These are phyloP conservation scores for Axis porcinus DNA, from an alignment of 2,113 vertebrate species.

Conservation along the genomic window DNA sequence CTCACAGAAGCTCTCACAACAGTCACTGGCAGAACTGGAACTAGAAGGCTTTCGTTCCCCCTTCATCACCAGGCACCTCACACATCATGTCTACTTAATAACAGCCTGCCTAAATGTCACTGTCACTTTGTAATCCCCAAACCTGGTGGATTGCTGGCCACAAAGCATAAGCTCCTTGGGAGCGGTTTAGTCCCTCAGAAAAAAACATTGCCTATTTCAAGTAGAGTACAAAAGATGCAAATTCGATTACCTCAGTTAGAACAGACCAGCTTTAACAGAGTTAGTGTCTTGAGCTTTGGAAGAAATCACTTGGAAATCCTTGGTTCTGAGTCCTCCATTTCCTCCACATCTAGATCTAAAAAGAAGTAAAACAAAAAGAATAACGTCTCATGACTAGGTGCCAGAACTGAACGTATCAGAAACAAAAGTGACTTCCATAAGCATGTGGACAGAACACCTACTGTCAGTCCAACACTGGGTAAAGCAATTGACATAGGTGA, in stretches of 20 bases:
- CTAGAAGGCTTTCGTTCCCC: background rate
- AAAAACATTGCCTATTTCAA: slow-evolving; percentile 20
- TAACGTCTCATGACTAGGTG: background rate
- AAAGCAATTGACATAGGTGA: background rate
- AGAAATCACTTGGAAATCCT: slow-evolving; percentile 65
- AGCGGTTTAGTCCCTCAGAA: background rate
- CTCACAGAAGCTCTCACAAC: background rate
- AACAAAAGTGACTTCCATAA: background rate
- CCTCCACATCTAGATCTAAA: slow-evolving; percentile 53
- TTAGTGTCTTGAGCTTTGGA: slow-evolving; percentile 6
- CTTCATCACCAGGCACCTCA: background rate
- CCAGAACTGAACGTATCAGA: background rate
- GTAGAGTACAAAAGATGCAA: background rate
- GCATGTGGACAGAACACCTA: background rate
- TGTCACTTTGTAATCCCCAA: slow-evolving; percentile 12
- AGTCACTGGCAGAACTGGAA: background rate
- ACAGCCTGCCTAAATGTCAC: background rate
- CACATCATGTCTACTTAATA: background rate
- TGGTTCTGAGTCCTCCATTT: slow-evolving; percentile 60
- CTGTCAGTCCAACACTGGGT: background rate
- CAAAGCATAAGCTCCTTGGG: background rate
- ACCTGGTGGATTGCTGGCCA: background rate
- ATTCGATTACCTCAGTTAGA: slow-evolving; percentile 63
- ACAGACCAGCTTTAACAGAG: slow-evolving; percentile 42
- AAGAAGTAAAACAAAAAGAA: background rate